Percentiles rank a stretch among this genome's conserved stretches.
Conservation (phyloP, 2,113 vertebrate species). For the Myiopsitta monachus region DNA sequence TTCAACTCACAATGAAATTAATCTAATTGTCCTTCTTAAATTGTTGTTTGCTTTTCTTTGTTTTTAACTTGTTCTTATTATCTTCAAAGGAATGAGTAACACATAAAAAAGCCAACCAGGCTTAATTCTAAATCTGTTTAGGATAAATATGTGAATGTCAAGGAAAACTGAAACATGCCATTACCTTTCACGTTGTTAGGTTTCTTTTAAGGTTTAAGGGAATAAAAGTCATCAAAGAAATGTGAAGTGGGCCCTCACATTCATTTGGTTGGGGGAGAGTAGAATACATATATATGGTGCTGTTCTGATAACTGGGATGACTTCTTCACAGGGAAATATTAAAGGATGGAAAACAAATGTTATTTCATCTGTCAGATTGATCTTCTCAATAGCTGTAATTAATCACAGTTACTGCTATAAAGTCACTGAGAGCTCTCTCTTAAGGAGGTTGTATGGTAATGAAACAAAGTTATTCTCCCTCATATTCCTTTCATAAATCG, state of each 20-base stretch:
- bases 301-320: neutral
- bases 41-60: neutral
- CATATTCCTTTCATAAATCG: neutral
- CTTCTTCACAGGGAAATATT: neutral
- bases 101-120: neutral
- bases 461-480: conserved; percentile 41
- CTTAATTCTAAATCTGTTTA: neutral
- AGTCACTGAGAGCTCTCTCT: conserved; percentile 20
- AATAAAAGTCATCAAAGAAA: neutral
- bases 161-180: neutral
- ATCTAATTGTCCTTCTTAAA: neutral
- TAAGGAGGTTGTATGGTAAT: conserved; percentile 50
- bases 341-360: conserved; percentile 18
- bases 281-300: neutral
- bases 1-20: neutral
- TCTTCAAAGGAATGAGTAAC: neutral
- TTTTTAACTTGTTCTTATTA: neutral
- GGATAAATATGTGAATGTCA: neutral
- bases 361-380: conserved; percentile 36
- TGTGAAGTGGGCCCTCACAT: neutral
- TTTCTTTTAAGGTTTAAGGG: neutral
- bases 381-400: conserved; percentile 41
- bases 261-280: neutral
- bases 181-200: neutral
- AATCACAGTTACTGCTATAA: conserved; percentile 29